phyloP scores from a whole-genome alignment of 2,797 vertebrate genomes.

The Coregonus ussuriensis region DNA sequence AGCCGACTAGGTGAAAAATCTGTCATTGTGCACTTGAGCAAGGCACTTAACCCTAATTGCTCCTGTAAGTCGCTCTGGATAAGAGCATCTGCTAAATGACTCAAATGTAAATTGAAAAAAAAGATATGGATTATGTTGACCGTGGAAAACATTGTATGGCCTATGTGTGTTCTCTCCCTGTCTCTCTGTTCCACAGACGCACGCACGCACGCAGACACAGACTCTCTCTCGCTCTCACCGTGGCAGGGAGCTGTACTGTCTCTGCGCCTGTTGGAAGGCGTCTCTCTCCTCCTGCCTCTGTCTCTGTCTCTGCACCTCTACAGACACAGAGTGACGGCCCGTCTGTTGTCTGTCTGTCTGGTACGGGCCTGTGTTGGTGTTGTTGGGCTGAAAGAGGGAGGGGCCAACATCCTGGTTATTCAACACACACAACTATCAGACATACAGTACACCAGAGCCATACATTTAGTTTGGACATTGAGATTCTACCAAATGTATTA shows the following conservation, averaged over 20 bases:
- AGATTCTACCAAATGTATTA: not conserved
- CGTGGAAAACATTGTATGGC: not conserved
- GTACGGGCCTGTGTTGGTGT: slow-evolving; percentile 58
- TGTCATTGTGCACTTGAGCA: too few species aligned
- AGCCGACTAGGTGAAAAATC: too few species aligned
- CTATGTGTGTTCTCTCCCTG: not conserved
- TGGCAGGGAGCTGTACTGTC: slow-evolving; percentile 94
- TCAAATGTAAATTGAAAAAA: too few species aligned
- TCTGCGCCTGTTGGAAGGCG: slow-evolving; percentile 86
- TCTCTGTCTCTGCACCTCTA: slow-evolving; percentile 87
- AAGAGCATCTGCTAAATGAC: too few species aligned
- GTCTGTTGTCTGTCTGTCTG: slow-evolving; percentile 56
- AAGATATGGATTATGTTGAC: not conserved
- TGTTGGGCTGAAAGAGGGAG: slow-evolving; percentile 37
- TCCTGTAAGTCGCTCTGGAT: too few species aligned
- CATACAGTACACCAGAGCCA: not conserved
- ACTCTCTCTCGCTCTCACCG: slow-evolving; percentile 74
- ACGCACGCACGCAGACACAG: not conserved
- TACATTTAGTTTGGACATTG: not conserved
- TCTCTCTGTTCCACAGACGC: not conserved
- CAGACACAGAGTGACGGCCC: slow-evolving; percentile 88
- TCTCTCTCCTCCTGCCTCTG: slow-evolving; percentile 83
- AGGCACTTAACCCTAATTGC: too few species aligned
- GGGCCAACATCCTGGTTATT: not conserved
- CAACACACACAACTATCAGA: not conserved